Base-by-base conservation (phyloP, 2,888 invertebrate species). In the Galeopsomyia nigrocyanea region DNA sequence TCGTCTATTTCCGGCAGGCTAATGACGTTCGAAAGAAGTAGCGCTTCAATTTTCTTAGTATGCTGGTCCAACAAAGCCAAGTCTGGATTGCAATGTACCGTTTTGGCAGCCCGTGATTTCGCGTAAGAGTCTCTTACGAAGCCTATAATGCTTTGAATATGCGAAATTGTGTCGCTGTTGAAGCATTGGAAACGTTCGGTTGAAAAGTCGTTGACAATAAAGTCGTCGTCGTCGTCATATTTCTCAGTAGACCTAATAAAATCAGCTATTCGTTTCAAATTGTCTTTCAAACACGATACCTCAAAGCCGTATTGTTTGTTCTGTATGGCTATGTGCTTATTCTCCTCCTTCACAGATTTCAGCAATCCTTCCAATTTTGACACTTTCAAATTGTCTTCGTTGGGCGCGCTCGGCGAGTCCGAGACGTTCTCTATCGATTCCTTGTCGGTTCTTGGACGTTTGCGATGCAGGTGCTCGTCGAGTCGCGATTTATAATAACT, bases 401-500 rank as follows among this genome's bases (percentile, higher is more conserved):
- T 47, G 55, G 22, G 39, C 50, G 13, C 3, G 39, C 16, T 53
- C 26, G 10, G 16, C n/a, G n/a, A n/a, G 21, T 69, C 53, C 13
- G 31, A 31, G 13, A 31, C 3, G 10, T 0, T 79, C 78, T 14
- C 78, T 78, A 6, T 53, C 73, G 56, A 82, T 79, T 0, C 77
- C 79, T 17, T 68, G 39, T 80, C 80, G 3, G 62, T 71, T 60
- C 76, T 77, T 61, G 77, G 80, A 2, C 81, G 75, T 60, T 82
- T 83, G 16, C 78, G 78, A 46, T 71, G 77, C 17, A 70, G 76
- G 31, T 75, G 68, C 31, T 74, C 79, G 21, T 78, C 76, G 19
- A 83, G 75, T 50, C 79, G 77, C n/a, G 81, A 79, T 31, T 81
- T 80, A 61, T 81, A 83, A 71, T 79, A 82, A 46, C 70, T 77